Evolutionary conservation across 2,797 vertebrate species (phyloP).

Genomic region (Crocidura indochinensis): DNA sequence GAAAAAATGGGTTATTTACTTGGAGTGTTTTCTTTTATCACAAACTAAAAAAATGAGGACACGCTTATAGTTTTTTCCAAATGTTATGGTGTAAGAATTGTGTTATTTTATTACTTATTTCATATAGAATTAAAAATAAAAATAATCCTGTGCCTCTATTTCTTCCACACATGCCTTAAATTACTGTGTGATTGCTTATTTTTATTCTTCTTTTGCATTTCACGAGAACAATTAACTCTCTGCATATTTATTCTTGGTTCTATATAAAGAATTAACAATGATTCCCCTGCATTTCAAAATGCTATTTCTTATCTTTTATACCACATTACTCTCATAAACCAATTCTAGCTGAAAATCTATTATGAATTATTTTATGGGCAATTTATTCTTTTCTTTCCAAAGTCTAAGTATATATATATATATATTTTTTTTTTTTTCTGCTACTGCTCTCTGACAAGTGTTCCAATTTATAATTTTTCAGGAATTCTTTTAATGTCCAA

Average conservation of each 20-base stretch:
- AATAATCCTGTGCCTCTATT: constrained; percentile 13
- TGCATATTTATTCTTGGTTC: constrained; percentile 46
- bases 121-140: constrained; percentile 43
- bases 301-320: constrained; percentile 76
- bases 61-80: constrained; percentile 15
- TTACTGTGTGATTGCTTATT: constrained; percentile 22
- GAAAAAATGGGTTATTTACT: constrained; percentile 32
- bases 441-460: constrained; percentile 59
- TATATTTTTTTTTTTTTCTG: not conserved
- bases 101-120: constrained; percentile 38
- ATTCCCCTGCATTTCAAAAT: constrained; percentile 53
- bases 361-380: constrained; percentile 76
- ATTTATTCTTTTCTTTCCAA: constrained; percentile 72
- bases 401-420: constrained; percentile 64
- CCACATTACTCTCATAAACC: constrained; percentile 76
- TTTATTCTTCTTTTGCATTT: constrained; percentile 59
- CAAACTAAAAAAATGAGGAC: constrained; percentile 57
- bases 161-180: not conserved
- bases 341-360: constrained; percentile 73
- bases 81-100: constrained; percentile 33
- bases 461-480: constrained; percentile 78
- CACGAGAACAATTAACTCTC: constrained; percentile 54
- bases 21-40: constrained; percentile 20
- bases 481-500: constrained; percentile 81
- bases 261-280: constrained; percentile 62